A percentile compares a stretch with the other conserved stretches of the same genome.
Evolutionary conservation across 2,888 invertebrate species (phyloP).

Genomic region (Globia sparganii): DNA sequence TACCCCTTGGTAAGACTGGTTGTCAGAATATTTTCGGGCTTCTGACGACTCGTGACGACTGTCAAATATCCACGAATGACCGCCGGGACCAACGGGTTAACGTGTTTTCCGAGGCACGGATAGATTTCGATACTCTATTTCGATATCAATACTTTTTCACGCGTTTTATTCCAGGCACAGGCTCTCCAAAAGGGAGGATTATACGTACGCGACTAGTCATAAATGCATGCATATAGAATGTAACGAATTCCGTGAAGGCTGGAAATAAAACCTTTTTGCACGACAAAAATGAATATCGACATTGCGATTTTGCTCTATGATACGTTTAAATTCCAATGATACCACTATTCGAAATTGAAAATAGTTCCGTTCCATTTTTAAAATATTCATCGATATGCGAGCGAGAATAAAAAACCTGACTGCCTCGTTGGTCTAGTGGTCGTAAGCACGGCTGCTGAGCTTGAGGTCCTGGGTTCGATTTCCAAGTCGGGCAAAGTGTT

Average conservation of each 20-base stretch:
- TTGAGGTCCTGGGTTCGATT: no score
- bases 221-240: neutral
- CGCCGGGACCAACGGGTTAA: no score
- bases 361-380: slow-evolving; percentile 9
- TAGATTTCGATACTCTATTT: neutral
- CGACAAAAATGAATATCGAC: neutral
- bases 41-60: no score
- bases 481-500: no score
- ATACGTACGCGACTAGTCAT: neutral
- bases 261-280: slow-evolving; percentile 19
- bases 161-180: neutral
- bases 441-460: no score
- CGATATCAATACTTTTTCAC: neutral
- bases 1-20: no score
- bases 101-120: no score
- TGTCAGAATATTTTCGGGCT: no score
- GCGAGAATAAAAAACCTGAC: neutral
- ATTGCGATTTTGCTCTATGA: slow-evolving; percentile 7
- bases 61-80: no score
- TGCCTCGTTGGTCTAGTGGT: no score
- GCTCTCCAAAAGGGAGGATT: neutral
- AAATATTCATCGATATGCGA: neutral
- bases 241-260: neutral
- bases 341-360: slow-evolving; percentile 4
- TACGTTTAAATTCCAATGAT: slow-evolving; percentile 1